phyloP scores from a whole-genome alignment of 2,797 vertebrate species.

The Peromyscus eremicus region DNA sequence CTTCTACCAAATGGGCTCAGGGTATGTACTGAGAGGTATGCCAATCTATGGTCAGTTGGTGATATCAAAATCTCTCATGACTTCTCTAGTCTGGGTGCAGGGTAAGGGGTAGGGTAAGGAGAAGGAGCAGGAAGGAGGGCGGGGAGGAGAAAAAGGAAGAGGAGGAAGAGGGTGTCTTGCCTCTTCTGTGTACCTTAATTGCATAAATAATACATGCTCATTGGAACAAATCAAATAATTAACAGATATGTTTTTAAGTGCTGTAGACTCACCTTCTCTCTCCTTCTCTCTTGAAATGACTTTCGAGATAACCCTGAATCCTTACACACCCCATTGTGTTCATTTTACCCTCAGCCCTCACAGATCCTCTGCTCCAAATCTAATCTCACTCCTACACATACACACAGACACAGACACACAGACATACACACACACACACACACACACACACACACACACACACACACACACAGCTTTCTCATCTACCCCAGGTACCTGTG shows the following conservation, averaged over 20 bases:
- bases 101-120: background rate
- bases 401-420: background rate
- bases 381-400: background rate
- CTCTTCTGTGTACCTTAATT: slow-evolving; percentile 45
- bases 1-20: background rate
- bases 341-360: background rate
- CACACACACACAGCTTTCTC: background rate
- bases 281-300: slow-evolving; percentile 11
- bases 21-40: background rate
- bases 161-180: background rate
- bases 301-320: slow-evolving; percentile 5
- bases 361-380: background rate
- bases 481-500: background rate
- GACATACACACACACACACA: background rate
- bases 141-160: background rate
- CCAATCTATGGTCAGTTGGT: fast-evolving
- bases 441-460: background rate
- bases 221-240: slow-evolving; percentile 44
- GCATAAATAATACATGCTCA: slow-evolving; percentile 47
- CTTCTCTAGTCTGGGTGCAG: background rate
- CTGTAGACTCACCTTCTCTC: slow-evolving; percentile 13
- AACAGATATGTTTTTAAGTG: slow-evolving; percentile 43
- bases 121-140: background rate
- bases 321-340: background rate
- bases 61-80: background rate